Conservation (phyloP, 2,888 invertebrate genomes). For the Trissolcus japonicus region DNA sequence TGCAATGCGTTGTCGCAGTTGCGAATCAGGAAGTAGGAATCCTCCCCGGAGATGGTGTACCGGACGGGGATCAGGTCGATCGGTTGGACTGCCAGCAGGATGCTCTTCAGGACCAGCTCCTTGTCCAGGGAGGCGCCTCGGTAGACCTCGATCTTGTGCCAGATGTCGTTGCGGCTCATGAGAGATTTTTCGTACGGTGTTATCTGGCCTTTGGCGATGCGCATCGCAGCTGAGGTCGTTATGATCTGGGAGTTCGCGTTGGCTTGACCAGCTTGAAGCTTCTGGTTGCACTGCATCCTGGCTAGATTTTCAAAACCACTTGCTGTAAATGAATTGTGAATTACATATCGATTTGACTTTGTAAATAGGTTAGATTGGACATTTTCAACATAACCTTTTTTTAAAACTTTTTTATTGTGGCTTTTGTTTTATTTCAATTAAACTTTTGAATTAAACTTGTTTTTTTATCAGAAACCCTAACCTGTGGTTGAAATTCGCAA, state of each 20-base stretch:
- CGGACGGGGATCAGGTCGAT: constrained; percentile 77
- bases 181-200: constrained; percentile 67
- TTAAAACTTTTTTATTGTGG: no score
- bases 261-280: not conserved
- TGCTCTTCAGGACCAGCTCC: constrained; percentile 74
- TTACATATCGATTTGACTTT: no score
- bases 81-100: constrained; percentile 76
- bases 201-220: constrained; percentile 63
- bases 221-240: constrained; percentile 62
- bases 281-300: not conserved
- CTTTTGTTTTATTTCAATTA: no score
- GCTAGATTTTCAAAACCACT: not conserved
- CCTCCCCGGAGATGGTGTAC: constrained; percentile 71
- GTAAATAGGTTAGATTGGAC: no score
- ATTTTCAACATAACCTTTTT: no score
- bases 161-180: constrained; percentile 70
- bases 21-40: constrained; percentile 75
- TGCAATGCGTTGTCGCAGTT: constrained; percentile 78
- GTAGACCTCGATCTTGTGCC: constrained; percentile 70
- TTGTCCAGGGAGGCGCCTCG: constrained; percentile 70
- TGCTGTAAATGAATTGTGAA: not conserved
- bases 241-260: not conserved
- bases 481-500: no score
- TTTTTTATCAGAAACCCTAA: no score
- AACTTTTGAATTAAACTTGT: no score